Evolutionary conservation across 2,113 vertebrate species (phyloP).

Genomic region (Platysteira castanea): DNA sequence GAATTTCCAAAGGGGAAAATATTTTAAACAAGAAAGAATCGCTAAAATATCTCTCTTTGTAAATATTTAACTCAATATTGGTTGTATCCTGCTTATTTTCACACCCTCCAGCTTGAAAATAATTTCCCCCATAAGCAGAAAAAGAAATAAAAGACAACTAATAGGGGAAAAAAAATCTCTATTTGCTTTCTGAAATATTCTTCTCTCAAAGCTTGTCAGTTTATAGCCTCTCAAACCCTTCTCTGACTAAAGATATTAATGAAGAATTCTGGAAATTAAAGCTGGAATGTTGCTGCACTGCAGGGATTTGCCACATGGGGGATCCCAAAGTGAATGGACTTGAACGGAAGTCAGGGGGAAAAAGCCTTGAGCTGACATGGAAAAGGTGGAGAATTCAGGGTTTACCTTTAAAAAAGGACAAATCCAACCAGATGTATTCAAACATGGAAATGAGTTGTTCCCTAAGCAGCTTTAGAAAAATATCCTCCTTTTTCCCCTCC

Average conservation of each 20-base stretch:
- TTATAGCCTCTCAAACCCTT: not conserved
- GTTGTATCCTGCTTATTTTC: not conserved
- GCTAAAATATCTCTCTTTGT: not conserved
- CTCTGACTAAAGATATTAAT: not conserved
- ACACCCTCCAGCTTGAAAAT: not conserved
- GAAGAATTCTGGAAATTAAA: not conserved
- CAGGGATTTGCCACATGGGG: slow-evolving; percentile 48
- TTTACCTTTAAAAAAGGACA: not conserved
- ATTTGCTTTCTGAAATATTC: not conserved
- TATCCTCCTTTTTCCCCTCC: fast-evolving
- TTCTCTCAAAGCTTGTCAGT: not conserved
- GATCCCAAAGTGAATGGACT: slow-evolving; percentile 25
- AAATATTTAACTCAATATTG: not conserved
- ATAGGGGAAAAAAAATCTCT: not conserved
- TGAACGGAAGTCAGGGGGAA: not conserved
- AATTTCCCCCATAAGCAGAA: not conserved
- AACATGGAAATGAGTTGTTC: not conserved
- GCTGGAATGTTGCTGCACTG: not conserved
- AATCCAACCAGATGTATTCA: not conserved
- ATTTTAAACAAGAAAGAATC: not conserved
- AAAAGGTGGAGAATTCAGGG: not conserved
- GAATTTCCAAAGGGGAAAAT: not conserved
- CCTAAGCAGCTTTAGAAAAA: not conserved
- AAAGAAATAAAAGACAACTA: not conserved
- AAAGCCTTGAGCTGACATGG: not conserved